Conservation (phyloP, 2,797 vertebrate genomes). For the Lagothrix lagotricha region DNA sequence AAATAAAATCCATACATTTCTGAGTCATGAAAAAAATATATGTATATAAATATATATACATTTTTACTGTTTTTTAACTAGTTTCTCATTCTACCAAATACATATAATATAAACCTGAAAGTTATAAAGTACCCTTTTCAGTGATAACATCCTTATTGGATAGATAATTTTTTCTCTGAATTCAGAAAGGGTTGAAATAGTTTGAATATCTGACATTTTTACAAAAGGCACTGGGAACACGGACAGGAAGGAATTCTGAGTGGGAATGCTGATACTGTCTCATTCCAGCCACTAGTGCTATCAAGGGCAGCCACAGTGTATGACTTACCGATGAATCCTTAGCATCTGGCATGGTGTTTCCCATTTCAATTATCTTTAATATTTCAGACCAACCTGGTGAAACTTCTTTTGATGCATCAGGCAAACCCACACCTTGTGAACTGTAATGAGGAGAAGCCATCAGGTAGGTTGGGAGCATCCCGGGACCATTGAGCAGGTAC, state of each 20-base stretch:
- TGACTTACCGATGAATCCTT: not conserved
- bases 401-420: slow-evolving; percentile 90
- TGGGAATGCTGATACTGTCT: accelerated
- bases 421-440: slow-evolving; percentile 93
- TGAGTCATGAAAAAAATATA: too few species aligned
- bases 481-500: too few species aligned
- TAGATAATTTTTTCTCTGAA: not conserved
- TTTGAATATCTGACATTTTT: not conserved
- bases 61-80: not conserved
- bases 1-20: too few species aligned
- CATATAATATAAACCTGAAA: not conserved
- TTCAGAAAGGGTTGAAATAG: not conserved
- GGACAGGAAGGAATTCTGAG: too few species aligned
- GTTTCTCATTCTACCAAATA: not conserved
- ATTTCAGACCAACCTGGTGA: slow-evolving; percentile 92
- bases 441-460: slow-evolving; percentile 94
- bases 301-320: accelerated
- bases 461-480: slow-evolving; percentile 86
- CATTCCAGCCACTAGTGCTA: not conserved
- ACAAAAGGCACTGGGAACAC: accelerated
- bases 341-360: not conserved
- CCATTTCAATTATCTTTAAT: slow-evolving; percentile 43
- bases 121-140: not conserved
- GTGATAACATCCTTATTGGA: not conserved
- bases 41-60: too few species aligned